These are phyloP conservation scores for Cyclargus thomasi DNA, from an alignment of 1,140 invertebrate genomes.

Conservation along the genomic window DNA sequence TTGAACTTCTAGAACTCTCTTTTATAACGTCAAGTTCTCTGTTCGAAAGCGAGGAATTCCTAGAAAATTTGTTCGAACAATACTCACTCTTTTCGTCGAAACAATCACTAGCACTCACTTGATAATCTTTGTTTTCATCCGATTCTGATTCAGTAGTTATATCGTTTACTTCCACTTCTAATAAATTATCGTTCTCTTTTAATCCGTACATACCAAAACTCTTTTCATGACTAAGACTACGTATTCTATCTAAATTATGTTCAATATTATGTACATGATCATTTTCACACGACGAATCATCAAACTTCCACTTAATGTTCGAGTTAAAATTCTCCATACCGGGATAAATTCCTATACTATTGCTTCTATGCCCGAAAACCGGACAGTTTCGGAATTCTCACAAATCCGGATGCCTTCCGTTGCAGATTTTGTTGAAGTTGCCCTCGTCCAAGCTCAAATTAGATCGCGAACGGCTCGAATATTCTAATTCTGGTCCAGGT, in stretches of 20 bases:
- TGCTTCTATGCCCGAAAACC: slow-evolving; percentile 72
- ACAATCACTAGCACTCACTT: slow-evolving; percentile 47
- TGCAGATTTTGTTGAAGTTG: slow-evolving; percentile 68
- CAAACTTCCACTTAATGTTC: slow-evolving; percentile 69
- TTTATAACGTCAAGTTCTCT: slow-evolving; percentile 73
- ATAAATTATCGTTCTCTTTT: slow-evolving; percentile 55
- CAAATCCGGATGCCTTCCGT: slow-evolving; percentile 70
- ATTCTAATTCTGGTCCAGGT: slow-evolving; percentile 55
- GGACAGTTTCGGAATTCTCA: slow-evolving; percentile 73
- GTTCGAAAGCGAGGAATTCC: slow-evolving; percentile 65
- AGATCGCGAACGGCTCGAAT: slow-evolving; percentile 58
- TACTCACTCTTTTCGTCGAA: slow-evolving; percentile 66
- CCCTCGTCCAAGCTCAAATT: slow-evolving; percentile 72
- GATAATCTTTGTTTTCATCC: slow-evolving; percentile 58
- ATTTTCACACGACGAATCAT: slow-evolving; percentile 53
- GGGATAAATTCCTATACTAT: slow-evolving; percentile 67
- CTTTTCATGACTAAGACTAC: slow-evolving; percentile 61
- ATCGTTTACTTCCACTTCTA: slow-evolving; percentile 66
- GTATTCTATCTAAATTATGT: slow-evolving; percentile 69
- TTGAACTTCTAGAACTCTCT: slow-evolving; percentile 73
- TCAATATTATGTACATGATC: slow-evolving; percentile 62
- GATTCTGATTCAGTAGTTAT: slow-evolving; percentile 48
- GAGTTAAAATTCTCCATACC: slow-evolving; percentile 69
- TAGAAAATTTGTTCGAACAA: slow-evolving; percentile 62
- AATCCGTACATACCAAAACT: slow-evolving; percentile 47